Evolutionary conservation across 2,888 invertebrate genomes (phyloP), one percentile per base, ranked within the genome.

Genomic region (Mimas tiliae): DNA sequence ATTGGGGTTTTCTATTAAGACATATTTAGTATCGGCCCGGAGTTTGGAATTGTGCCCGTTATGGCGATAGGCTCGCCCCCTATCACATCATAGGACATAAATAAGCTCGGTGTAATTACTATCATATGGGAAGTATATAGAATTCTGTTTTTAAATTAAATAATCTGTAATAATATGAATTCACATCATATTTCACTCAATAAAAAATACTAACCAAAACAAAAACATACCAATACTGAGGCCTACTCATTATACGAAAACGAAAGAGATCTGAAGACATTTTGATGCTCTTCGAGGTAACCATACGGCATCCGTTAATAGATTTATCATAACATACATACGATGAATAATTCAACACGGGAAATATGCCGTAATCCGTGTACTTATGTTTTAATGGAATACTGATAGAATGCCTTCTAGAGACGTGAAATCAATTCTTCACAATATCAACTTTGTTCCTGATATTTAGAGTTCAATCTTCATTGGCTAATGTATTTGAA

Each of bases 301-400:
- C 42, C 58, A 58, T 58, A 58, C 38, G 58, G 19, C 42, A 19
- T 58, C 38, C 42, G 58, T 48, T 58, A 65, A 65, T 48, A 65
- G 55, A 48, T 65, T 38, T 58, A 34, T 48, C 55, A 33, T 33
- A 65, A 48, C 34, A 47, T 34, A 48, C 55, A 34, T 53, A 58
- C n/a, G 48, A 33, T 81, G 74, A 79, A 81, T 81, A 64, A 79
- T 80, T 79, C 76, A 78, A 27, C 16, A 73, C 48, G 12, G 62
- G 68, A 69, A 72, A 69, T 69, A 71, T 62, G 67, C 52, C 69
- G 74, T 69, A 70, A 64, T 70, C 70, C 67, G 67, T 68, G 72
- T 69, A 70, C 66, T 70, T 68, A 70, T 67, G 71, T 72, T 70
- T 65, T 71, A 68, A 72, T 72, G 68, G 70, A 73, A 73, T 69